Evolutionary conservation across 2,113 vertebrate genomes (phyloP).

Genomic region (Aptenodytes forsteri): DNA sequence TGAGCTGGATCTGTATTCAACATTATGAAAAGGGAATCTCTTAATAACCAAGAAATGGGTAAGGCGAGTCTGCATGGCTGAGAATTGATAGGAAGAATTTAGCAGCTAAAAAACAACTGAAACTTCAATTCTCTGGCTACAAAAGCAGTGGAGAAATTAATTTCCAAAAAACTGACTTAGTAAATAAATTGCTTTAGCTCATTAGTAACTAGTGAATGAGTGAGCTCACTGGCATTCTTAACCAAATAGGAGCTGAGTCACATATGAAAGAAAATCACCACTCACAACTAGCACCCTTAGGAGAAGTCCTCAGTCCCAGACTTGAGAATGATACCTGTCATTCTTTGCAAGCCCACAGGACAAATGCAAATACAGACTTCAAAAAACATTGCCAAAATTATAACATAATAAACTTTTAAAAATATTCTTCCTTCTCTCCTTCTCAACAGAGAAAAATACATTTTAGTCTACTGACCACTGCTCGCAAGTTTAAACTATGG

Average conservation of each 20-base stretch:
- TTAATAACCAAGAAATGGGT: background rate
- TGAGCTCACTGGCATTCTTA: background rate
- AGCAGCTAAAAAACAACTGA: background rate
- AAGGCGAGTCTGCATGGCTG: background rate
- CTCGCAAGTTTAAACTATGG: background rate
- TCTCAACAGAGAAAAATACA: background rate
- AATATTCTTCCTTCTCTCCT: background rate
- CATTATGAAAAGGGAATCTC: background rate
- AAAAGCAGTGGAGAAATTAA: background rate
- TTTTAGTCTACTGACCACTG: background rate
- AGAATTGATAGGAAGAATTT: background rate
- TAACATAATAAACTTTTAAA: background rate
- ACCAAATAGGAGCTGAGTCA: background rate
- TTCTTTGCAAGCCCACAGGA: background rate
- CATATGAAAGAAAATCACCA: background rate
- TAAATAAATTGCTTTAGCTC: background rate
- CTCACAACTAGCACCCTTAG: background rate
- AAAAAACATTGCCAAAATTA: background rate
- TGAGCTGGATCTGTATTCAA: background rate
- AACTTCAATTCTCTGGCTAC: background rate
- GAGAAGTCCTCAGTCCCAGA: background rate
- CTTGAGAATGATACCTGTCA: background rate
- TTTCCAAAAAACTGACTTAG: background rate
- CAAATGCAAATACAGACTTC: background rate
- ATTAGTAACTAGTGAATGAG: background rate